phyloP scores from a whole-genome alignment of 2,797 vertebrate genomes.

The Ptychobarbus kaznakovi region DNA sequence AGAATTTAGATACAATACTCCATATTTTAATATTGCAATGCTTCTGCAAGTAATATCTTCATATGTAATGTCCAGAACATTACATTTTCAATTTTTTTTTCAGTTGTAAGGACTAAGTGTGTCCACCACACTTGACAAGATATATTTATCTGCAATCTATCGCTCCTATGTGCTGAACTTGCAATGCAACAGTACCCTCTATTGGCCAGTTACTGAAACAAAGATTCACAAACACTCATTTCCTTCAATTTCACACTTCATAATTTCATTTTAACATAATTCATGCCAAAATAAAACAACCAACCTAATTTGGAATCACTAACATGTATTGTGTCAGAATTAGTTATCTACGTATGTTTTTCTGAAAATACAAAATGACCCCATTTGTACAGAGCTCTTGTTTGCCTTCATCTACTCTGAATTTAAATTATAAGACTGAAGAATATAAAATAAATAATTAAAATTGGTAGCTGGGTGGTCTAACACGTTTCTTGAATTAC shows the following conservation, averaged over 20 bases:
- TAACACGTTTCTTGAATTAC: neutral
- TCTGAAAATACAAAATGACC: neutral
- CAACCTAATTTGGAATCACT: neutral
- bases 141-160: slow-evolving; percentile 37
- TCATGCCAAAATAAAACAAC: slow-evolving; percentile 1
- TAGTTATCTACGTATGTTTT: neutral
- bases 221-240: slow-evolving; percentile 45
- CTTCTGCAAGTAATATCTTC: neutral
- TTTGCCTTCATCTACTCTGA: neutral
- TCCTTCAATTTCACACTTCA: neutral
- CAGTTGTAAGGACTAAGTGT: neutral
- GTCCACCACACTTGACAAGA: slow-evolving; percentile 22
- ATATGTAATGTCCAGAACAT: neutral
- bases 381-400: neutral
- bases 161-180: slow-evolving; percentile 58
- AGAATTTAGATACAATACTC: neutral
- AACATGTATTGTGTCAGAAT: neutral
- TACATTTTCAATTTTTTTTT: neutral
- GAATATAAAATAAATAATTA: neutral
- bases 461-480: neutral
- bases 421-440: neutral
- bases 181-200: slow-evolving; percentile 82
- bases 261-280: neutral
- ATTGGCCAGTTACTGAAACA: slow-evolving; percentile 68
- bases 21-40: slow-evolving; percentile 1